These are phyloP conservation scores for Tetragnatha montana DNA, from an alignment of 2,888 invertebrate species.

Conservation along the genomic window DNA sequence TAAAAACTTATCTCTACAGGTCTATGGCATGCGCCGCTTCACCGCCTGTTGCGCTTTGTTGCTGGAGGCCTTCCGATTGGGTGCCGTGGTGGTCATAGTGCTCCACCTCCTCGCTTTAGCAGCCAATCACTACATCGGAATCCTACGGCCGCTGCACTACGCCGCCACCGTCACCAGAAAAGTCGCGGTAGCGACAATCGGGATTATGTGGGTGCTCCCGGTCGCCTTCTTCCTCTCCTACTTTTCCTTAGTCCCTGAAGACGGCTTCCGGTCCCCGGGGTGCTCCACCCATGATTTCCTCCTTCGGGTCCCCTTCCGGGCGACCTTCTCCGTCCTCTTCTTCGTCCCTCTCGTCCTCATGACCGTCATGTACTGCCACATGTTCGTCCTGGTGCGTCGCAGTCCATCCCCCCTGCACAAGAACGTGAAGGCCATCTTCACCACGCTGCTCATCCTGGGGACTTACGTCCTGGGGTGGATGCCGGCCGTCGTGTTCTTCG, in stretches of 20 bases:
- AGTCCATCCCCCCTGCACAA: constrained; percentile 73
- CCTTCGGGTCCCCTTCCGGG: constrained; percentile 77
- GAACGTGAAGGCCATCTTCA: constrained; percentile 79
- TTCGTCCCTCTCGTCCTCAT: constrained; percentile 80
- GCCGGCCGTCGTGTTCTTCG: constrained; percentile 80
- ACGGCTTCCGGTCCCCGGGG: constrained; percentile 74
- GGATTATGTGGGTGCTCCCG: constrained; percentile 80
- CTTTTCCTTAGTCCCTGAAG: constrained; percentile 78
- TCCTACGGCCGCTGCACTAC: constrained; percentile 81
- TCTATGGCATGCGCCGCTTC: constrained; percentile 75
- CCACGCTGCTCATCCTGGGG: constrained; percentile 80
- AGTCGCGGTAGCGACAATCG: constrained; percentile 78
- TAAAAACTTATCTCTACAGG: no score
- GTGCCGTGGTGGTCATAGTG: constrained; percentile 81
- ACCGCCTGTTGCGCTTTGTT: constrained; percentile 74
- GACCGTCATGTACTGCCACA: constrained; percentile 81
- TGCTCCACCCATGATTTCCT: constrained; percentile 75
- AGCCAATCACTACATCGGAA: constrained; percentile 83
- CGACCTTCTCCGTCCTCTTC: constrained; percentile 79
- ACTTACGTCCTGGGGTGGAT: constrained; percentile 81
- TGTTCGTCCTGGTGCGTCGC: constrained; percentile 79
- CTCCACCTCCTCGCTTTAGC: constrained; percentile 81
- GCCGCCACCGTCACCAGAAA: constrained; percentile 80
- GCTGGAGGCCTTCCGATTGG: constrained; percentile 78
- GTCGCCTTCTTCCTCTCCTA: constrained; percentile 78